Evolutionary conservation across 2,113 vertebrate genomes (phyloP).

Genomic region (Chelonoidis abingdonii): DNA sequence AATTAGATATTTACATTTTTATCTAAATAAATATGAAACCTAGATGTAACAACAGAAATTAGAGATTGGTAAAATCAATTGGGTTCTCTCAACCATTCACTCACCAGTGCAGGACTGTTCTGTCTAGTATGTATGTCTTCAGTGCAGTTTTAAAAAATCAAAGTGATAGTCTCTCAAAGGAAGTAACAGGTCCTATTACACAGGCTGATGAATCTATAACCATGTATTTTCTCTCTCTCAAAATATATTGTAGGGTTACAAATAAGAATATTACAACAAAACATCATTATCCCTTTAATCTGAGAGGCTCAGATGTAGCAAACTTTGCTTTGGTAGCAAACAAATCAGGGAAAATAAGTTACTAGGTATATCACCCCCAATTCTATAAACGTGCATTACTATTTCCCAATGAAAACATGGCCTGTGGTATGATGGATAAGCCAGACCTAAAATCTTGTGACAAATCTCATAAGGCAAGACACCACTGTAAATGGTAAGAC

Average conservation of each 20-base stretch:
- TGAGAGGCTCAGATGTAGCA: background rate
- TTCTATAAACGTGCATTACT: background rate
- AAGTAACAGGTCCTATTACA: background rate
- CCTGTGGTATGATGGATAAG: background rate
- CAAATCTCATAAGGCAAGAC: background rate
- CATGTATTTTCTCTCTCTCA: fast-evolving
- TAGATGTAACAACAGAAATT: background rate
- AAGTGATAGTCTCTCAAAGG: background rate
- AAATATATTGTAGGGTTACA: background rate
- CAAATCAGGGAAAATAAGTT: background rate
- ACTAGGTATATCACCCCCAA: background rate
- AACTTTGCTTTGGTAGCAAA: background rate
- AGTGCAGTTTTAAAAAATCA: background rate
- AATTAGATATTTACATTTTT: background rate
- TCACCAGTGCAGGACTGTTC: background rate
- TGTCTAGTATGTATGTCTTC: background rate
- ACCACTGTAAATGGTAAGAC: background rate
- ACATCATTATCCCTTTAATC: background rate
- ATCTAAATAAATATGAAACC: background rate
- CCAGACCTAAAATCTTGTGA: background rate
- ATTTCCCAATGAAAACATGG: background rate
- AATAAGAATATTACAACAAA: background rate
- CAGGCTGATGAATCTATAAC: background rate
- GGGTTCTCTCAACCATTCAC: fast-evolving
- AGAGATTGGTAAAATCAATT: fast-evolving